Evolutionary conservation across 2,113 vertebrate genomes (phyloP), one percentile per base, ranked within the genome.

Genomic region (Scopus umbretta): DNA sequence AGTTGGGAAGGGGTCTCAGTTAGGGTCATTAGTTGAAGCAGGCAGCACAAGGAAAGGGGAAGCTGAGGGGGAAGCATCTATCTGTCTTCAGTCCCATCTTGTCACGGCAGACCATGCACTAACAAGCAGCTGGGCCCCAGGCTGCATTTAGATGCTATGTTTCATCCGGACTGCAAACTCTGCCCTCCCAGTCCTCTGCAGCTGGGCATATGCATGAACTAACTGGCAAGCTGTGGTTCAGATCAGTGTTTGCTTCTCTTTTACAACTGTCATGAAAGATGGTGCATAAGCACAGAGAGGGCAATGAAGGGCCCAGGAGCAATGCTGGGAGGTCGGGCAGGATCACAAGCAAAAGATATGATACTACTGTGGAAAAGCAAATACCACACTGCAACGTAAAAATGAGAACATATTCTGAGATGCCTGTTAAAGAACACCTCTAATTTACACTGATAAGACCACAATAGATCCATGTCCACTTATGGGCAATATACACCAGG

Each of bases 91-190:
- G 66, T 25, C 30, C 1, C 1, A 16, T 45, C 65, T 71, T 56
- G 43, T 18, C 10, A 55, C 4, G 0, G 27, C 49, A 61, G 10
- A 68, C 26, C 12, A 43, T 0, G 0, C 25, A 25, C 16, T 45
- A 59, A 80, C 10, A 86, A 34, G 52, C 52, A 66, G 19, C 61
- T 40, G 20, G 3, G 25, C 9, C 29, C 30, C 47, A 42, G n/a
- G 30, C 30, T 80, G 23, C 11, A 10, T 52, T 85, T 73, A 34
- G 38, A 30, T 45, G 38, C 43, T 66, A 38, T 38, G 38, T 67
- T 86, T 30, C 38, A 59, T 22, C 34, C 20, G 53, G 38, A 40
- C 9, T 59, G 13, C 11, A 73, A 45, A 66, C 13, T 22, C 30
- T 34, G 29, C 23, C 29, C 14, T 29, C 23, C 14, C 22, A 19